Conservation (phyloP, 1,140 invertebrate species). For the Polypedilum vanderplanki region DNA sequence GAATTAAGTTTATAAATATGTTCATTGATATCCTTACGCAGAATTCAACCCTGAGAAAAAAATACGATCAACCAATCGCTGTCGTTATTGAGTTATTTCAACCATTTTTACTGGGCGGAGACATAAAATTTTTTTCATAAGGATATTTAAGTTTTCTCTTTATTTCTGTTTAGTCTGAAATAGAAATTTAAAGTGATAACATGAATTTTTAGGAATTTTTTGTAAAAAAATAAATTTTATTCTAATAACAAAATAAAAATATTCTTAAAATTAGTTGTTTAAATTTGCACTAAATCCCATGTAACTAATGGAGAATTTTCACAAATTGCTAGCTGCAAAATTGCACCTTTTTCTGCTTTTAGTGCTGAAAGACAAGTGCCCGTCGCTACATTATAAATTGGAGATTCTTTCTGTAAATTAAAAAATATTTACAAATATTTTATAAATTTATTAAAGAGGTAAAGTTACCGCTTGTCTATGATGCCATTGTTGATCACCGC, state of each 20-base stretch:
- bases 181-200: not conserved
- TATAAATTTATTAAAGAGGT: not conserved
- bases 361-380: constrained; percentile 70
- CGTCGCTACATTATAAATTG: constrained; percentile 78
- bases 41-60: not conserved
- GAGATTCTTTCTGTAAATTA: constrained; percentile 54
- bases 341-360: constrained; percentile 46
- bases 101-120: not conserved
- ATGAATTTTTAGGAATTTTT: not conserved
- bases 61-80: not conserved
- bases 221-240: not conserved
- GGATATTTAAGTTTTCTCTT: too few relatives aligned
- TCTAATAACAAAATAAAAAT: not conserved
- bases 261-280: constrained; percentile 32
- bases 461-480: constrained; percentile 58
- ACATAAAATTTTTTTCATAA: too few relatives aligned
- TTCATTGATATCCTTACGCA: not conserved
- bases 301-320: constrained; percentile 52
- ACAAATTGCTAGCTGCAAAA: constrained; percentile 65
- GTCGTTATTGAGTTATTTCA: not conserved
- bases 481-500: constrained; percentile 83
- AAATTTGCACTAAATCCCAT: constrained; percentile 65
- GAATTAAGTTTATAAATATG: not conserved
- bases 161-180: too few relatives aligned
- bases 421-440: constrained; percentile 30